phyloP scores from a whole-genome alignment of 2,888 invertebrate genomes.

The Melieria omissa region DNA sequence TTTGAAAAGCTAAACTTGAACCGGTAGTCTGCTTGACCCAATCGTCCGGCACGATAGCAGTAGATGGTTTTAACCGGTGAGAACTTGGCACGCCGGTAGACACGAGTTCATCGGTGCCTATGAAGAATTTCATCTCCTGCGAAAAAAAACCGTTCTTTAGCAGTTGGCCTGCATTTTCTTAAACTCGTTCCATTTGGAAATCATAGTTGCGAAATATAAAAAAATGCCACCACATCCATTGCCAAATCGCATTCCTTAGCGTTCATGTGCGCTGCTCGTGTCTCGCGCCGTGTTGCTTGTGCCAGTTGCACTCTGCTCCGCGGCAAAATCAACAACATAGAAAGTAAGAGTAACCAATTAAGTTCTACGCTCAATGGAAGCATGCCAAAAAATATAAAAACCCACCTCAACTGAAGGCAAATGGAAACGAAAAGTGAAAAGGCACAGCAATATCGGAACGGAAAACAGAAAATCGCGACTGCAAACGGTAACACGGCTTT shows the following conservation, averaged over 20 bases:
- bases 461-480: slow-evolving; percentile 14
- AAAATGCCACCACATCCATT: background rate
- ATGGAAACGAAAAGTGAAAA: background rate
- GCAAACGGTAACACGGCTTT: slow-evolving; percentile 2
- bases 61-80: no score
- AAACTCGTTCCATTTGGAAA: no score
- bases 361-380: slow-evolving; percentile 10
- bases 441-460: background rate
- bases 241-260: background rate
- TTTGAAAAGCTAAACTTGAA: no score
- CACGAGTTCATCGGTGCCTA: no score
- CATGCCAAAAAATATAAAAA: slow-evolving; percentile 15
- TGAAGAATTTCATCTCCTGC: no score
- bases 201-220: background rate
- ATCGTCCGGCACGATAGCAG: no score
- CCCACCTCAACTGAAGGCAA: slow-evolving; percentile 16
- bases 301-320: background rate
- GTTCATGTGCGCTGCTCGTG: no score
- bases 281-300: background rate
- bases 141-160: no score
- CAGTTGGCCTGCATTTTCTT: no score
- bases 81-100: no score
- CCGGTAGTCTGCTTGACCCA: no score
- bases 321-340: background rate
- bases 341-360: slow-evolving; percentile 30